A percentile compares a stretch with the other conserved stretches of the same genome.
Evolutionary conservation across 2,888 invertebrate species (phyloP).

Genomic region (Pammene fasciana): DNA sequence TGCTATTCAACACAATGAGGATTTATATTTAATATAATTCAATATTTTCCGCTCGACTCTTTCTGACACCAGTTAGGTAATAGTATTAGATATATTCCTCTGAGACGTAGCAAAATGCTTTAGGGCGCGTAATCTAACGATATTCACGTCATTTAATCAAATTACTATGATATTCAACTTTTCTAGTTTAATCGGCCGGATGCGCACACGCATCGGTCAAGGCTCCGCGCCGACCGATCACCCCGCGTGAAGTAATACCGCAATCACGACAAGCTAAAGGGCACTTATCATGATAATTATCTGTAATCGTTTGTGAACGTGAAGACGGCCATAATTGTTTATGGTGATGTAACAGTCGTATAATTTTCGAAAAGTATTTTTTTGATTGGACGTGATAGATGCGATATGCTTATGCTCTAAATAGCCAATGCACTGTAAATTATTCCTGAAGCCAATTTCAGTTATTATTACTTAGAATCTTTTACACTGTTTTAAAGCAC

Average conservation of each 20-base stretch:
- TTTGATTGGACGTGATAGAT: neutral
- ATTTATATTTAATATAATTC: too few relatives aligned
- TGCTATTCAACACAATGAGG: too few relatives aligned
- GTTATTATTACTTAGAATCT: neutral
- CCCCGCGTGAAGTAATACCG: constrained; percentile 14
- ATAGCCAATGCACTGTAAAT: neutral
- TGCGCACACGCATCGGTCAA: constrained; percentile 24
- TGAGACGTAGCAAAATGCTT: too few relatives aligned
- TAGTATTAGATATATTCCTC: too few relatives aligned
- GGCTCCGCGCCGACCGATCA: constrained; percentile 9
- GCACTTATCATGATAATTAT: constrained; percentile 24
- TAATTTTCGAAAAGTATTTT: neutral
- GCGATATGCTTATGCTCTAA: neutral
- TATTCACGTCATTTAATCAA: too few relatives aligned
- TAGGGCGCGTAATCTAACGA: too few relatives aligned
- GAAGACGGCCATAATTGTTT: constrained; percentile 9
- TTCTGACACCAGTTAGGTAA: too few relatives aligned
- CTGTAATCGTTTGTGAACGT: constrained; percentile 21
- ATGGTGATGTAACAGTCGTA: constrained; percentile 8
- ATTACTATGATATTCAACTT: neutral
- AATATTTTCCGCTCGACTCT: too few relatives aligned
- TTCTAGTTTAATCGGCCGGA: constrained; percentile 11
- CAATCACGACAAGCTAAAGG: constrained; percentile 24
- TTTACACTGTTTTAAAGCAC: too few relatives aligned
- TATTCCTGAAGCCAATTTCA: neutral